Evolutionary conservation across 2,888 invertebrate genomes (phyloP), one percentile per base, ranked within the genome.

Genomic region (Leptothorax acervorum): DNA sequence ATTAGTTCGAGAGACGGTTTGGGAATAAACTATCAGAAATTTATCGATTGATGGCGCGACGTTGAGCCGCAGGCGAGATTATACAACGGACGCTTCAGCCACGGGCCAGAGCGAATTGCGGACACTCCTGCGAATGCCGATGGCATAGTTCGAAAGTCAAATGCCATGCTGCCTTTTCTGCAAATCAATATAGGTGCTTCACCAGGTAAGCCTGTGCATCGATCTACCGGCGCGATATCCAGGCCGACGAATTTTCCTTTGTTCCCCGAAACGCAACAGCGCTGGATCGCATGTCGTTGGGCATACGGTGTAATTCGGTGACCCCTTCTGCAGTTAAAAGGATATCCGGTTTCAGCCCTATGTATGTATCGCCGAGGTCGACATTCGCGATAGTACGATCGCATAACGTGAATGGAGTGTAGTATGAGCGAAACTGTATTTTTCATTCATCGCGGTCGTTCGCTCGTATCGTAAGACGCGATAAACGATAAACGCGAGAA

Each of bases 81-180:
- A 51, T 70, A 35, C 70, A 51, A 51, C 51, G 35, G 23, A 39
- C 11, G 18, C 9, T 23, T 66, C 62, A 6, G 45, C 9, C 48
- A 48, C 15, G n/a, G 45, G 42, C 48, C 28, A 65, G 18, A 53
- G 28, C 39, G 78, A 68, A 42, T 28, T 35, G 8, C 48, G 11
- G 48, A 28, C 71, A 60, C 79, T 62, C 79, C 71, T 48, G 79
- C 48, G 48, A 79, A 81, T 81, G 39, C 73, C 79, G 73, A 81
- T 81, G 73, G 79, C 60, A 71, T 73, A 73, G 60, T 81, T 81
- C 79, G 71, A 81, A 62, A 71, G 79, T 71, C 79, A 81, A 81
- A 71, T 71, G 79, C 48, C 73, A 39, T n/a, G 73, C 48, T 71
- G 68, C 53, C 42, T 55, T 55, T 68, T 76, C 75, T 42, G 66